Base-by-base conservation (phyloP, 2,113 vertebrate genomes). In the Phycodurus eques region DNA sequence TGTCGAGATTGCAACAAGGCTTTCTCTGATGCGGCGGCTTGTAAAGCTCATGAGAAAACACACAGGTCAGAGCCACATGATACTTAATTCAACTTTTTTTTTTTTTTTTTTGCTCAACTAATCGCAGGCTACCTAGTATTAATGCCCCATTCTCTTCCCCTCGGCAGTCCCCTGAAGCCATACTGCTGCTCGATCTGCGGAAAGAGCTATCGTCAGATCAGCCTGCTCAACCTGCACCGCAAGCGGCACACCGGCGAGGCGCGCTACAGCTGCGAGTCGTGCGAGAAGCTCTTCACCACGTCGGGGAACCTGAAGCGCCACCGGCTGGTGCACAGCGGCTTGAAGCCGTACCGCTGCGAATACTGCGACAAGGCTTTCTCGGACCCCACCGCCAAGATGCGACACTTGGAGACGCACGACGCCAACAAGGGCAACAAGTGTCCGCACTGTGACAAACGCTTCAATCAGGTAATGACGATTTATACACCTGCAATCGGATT, bases 11-110 rank as follows among this genome's bases (percentile, higher is more conserved):
- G 97, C 74, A 95, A 87, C 89, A 99, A 99, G 76, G 95, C 97
- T 12, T 99, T 99, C 84, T 99, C 97, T 0, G 97, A 99, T 84
- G 96, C 97, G 0, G 97, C 97, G 0, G 97, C 97, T 2, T 99
- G 97, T 89, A 98, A 98, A 89, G 97, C 97, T n/a, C 97, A 99
- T 0, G 97, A 99, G 91, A 98, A 98, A 92, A 99, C 96, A 0
- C 97, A 98, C 92, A 98, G 97, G 96, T 98, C 53, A 80, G 13
- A 44, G 0, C 1, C 14, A 57, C 12, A 0, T 67, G 31, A 67
- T 22, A 51, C 61, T 20, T 22, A 15, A 60, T 9, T 39, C 35
- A 5, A 5, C 6, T 39, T 39, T 39, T 39, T 17, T 17, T 31
- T 59, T 59, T 27, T 59, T 27, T 31, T 27, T 59, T 59, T 31